A percentile compares a stretch with the other conserved stretches of the same genome.
phyloP scores from a whole-genome alignment of 1,140 invertebrate genomes.

The Trichonephila clavipes region DNA sequence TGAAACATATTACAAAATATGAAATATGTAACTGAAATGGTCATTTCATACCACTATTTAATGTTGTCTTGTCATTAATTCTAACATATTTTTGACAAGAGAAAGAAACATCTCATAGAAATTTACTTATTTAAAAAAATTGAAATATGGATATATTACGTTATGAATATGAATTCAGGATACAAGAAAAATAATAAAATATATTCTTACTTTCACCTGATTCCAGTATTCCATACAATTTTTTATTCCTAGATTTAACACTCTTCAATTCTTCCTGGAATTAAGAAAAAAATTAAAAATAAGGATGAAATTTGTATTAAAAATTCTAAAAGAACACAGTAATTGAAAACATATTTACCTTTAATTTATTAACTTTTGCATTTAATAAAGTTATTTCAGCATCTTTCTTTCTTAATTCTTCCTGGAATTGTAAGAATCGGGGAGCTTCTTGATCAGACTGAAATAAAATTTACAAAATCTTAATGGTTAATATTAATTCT shows the following conservation, averaged over 20 bases:
- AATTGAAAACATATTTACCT: constrained; percentile 79
- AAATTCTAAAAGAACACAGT: constrained; percentile 38
- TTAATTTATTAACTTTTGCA: constrained; percentile 84
- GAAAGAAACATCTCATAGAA: too few species aligned
- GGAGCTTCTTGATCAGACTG: constrained; percentile 80
- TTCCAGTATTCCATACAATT: constrained; percentile 88
- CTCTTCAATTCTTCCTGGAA: constrained; percentile 85
- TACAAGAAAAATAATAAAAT: too few species aligned
- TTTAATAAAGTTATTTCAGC: constrained; percentile 85
- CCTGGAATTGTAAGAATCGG: constrained; percentile 82
- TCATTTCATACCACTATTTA: too few species aligned
- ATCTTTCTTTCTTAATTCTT: constrained; percentile 86
- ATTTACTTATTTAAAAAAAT: too few species aligned
- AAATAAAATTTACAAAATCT: not conserved
- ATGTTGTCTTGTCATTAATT: too few species aligned
- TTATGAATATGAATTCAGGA: too few species aligned
- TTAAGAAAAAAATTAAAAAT: not conserved
- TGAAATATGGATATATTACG: too few species aligned
- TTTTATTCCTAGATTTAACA: constrained; percentile 89
- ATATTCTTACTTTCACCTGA: constrained; percentile 87
- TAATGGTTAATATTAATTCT: not conserved
- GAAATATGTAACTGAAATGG: too few species aligned
- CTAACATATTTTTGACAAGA: too few species aligned
- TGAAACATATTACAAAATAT: too few species aligned
- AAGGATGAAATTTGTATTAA: too few species aligned